These are phyloP conservation scores for Eupristina koningsbergeri DNA, from an alignment of 1,140 invertebrate species.

Conservation along the genomic window DNA sequence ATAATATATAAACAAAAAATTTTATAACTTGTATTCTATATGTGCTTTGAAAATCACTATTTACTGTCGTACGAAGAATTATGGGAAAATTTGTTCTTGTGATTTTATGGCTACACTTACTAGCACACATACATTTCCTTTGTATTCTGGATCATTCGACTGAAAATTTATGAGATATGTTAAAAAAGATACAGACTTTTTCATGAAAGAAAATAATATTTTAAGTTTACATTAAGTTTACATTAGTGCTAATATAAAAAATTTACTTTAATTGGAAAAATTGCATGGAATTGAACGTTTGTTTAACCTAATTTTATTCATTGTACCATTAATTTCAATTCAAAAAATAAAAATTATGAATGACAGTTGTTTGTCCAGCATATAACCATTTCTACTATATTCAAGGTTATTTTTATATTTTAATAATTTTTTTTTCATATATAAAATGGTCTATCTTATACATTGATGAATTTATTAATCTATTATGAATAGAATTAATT, in stretches of 20 bases:
- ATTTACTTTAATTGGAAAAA: constrained; percentile 13
- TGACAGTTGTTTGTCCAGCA: too few relatives aligned
- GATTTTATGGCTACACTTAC: constrained; percentile 26
- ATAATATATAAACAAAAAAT: constrained; percentile 20
- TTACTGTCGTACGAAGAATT: constrained; percentile 40
- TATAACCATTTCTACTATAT: too few relatives aligned
- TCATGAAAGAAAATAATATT: constrained; percentile 17
- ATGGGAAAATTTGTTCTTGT: constrained; percentile 53
- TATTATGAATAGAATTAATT: neutral
- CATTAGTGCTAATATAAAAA: constrained; percentile 7
- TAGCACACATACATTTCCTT: constrained; percentile 37
- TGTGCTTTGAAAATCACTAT: constrained; percentile 41
- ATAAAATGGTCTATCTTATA: neutral
- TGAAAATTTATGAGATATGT: constrained; percentile 38
- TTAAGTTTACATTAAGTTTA: constrained; percentile 17
- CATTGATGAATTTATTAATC: neutral
- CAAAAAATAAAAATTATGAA: too few relatives aligned
- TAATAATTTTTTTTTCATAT: neutral
- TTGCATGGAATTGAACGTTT: neutral
- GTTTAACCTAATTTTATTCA: neutral
- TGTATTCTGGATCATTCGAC: constrained; percentile 34
- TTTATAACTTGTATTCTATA: constrained; percentile 15
- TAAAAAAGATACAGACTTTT: constrained; percentile 14
- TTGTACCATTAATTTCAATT: too few relatives aligned
- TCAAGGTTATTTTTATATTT: too few relatives aligned